Evolutionary conservation across 2,113 vertebrate genomes (phyloP), one percentile per base, ranked within the genome.

Genomic region (Cinclus cinclus): DNA sequence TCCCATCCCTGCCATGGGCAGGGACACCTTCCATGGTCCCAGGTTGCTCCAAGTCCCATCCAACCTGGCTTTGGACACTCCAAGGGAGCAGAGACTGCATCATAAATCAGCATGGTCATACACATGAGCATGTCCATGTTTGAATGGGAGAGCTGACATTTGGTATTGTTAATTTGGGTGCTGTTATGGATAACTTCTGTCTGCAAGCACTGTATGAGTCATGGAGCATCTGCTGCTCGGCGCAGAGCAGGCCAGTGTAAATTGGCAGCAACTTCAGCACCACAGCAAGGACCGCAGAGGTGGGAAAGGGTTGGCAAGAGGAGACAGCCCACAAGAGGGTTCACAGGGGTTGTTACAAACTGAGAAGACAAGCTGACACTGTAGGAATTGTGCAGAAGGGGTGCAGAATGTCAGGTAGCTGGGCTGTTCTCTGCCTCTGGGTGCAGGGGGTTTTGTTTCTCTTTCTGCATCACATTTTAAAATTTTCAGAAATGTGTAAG

Each of bases 121-220:
- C 33, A 60, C 70, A 37, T 27, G 55, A 33, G 49, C 41, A 31
- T 87, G 82, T 49, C 70, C 76, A 8, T 17, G 67, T 83, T 64
- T 77, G 74, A 73, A 47, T 67, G 39, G 28, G 35, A 35, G 83
- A 41, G 39, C 14, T 88, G 91, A 55, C 69, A 63, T 92, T 80
- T 80, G 90, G 11, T 80, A 28, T 69, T 83, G 79, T 86, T 94
- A 83, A 92, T 90, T 83, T 77, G 30, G 6, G 2, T 31, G 83
- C 68, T 67, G 59, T 67, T 93, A 70, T 47, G 42, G 23, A 6
- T 89, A 74, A 59, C 86, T 85, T 83, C 41, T 85, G 86, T 89
- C 83, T 90, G 83, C 49, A 63, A 92, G 76, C 52, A 4, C 35
- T 35, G 83, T 50, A 11, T 95, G 92, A 95, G 70, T 91, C 92